Percentiles rank a stretch among this genome's conserved stretches.
Conservation (phyloP, 2,888 invertebrate species). For the Melanchra persicariae region DNA sequence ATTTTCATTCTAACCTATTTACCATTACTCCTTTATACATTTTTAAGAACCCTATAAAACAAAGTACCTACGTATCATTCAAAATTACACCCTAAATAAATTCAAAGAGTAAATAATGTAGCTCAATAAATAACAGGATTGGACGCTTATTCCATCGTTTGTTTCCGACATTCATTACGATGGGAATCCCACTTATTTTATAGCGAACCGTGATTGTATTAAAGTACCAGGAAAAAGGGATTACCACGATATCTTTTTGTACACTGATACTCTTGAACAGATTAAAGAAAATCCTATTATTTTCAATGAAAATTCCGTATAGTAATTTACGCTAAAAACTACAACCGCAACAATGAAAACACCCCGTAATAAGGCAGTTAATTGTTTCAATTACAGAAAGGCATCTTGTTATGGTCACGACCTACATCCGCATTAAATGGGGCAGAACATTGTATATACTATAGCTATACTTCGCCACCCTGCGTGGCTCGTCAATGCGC, state of each 20-base stretch:
- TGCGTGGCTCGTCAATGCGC: conserved; percentile 64
- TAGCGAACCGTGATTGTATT: conserved; percentile 43
- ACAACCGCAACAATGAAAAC: conserved; percentile 26
- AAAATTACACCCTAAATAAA: conserved; percentile 23
- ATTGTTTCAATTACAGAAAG: conserved; percentile 55
- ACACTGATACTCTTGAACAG: background rate
- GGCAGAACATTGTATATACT: conserved; percentile 60
- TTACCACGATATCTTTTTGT: background rate
- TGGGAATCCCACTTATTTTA: conserved; percentile 54
- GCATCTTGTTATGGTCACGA: conserved; percentile 66
- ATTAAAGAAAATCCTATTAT: background rate
- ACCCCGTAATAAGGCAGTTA: conserved; percentile 28
- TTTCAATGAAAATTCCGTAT: conserved; percentile 4
- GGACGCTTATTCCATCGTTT: conserved; percentile 31
- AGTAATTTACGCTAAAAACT: conserved; percentile 13
- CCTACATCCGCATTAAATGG: conserved; percentile 72
- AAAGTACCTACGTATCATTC: background rate
- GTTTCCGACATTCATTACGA: conserved; percentile 47
- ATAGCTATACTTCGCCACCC: conserved; percentile 51
- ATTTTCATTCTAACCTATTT: background rate
- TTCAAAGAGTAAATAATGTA: conserved; percentile 40
- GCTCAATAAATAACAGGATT: conserved; percentile 50
- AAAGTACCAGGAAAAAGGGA: conserved; percentile 21
- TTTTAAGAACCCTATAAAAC: background rate
- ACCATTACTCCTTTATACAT: background rate